Evolutionary conservation across 1,140 invertebrate species (phyloP).

Genomic region (Pissodes strobi): DNA sequence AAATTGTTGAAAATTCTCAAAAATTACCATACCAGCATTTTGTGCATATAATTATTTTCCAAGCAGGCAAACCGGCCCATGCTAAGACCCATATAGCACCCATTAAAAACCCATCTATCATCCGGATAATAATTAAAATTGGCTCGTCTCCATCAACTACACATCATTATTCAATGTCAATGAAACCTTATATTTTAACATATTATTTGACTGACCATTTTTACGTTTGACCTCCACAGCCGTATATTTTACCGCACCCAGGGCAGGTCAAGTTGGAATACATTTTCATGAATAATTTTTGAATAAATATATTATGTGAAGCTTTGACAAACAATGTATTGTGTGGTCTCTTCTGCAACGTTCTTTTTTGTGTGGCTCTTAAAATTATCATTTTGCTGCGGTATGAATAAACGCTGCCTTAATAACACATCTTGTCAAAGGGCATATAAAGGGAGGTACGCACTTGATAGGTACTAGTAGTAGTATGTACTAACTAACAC

Average conservation of each 20-base stretch:
- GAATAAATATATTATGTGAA: neutral
- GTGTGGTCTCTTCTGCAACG: conserved; percentile 5
- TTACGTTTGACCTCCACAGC: conserved; percentile 23
- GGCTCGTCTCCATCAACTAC: conserved; percentile 25
- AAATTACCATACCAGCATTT: conserved; percentile 18
- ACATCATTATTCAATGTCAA: conserved; percentile 28
- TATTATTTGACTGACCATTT: conserved; percentile 31
- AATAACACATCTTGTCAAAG: too few relatives aligned
- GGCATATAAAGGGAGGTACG: too few relatives aligned
- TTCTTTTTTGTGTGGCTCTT: too few relatives aligned
- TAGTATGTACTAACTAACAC: too few relatives aligned
- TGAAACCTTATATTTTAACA: conserved; percentile 26
- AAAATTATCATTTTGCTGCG: too few relatives aligned
- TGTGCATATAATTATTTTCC: conserved; percentile 6
- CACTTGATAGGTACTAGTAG: too few relatives aligned
- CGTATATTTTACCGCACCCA: conserved; percentile 28
- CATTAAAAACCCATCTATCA: conserved; percentile 31
- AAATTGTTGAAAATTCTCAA: conserved; percentile 3
- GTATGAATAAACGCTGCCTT: too few relatives aligned
- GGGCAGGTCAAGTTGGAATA: conserved; percentile 28
- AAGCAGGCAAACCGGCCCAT: neutral
- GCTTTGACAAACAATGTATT: conserved; percentile 22
- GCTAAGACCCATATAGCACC: conserved; percentile 21
- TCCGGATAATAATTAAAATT: conserved; percentile 29
- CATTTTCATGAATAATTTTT: conserved; percentile 32